Evolutionary conservation across 2,113 vertebrate genomes (phyloP), one percentile per base, ranked within the genome.

Genomic region (Atrichornis clamosus): DNA sequence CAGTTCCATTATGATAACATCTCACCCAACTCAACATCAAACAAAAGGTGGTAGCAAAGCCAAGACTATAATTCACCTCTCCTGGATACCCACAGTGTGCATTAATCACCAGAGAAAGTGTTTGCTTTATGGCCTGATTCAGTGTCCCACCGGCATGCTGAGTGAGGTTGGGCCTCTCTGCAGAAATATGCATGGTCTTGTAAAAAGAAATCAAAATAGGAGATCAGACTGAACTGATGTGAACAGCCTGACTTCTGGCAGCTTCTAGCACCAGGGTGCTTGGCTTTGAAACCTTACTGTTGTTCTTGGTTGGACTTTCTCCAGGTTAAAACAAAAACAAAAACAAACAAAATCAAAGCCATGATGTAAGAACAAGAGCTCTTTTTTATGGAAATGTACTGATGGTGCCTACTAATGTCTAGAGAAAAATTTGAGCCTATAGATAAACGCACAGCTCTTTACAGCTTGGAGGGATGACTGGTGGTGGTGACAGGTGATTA

Each of bases 1-100:
- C 17, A 7, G 22, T 56, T 72, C 72, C 82, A 86, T 90, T 90
- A 70, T 73, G 95, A 96, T 93, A 74, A 23, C 73, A 97, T 96
- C 93, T 95, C 78, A 58, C 74, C 52, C 90, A 93, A n/a, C 50
- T 88, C 59, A 77, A 90, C 75, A 93, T 91, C 90, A 93, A 91
- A 96, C 82, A 94, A 96, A 96, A 94, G 85, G 50, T 55, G 49
- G 35, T 76, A 65, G 58, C 58, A 86, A 85, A 95, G 91, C 89
- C 95, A 96, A 65, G 82, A 80, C 81, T 64, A 30, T 58, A 80
- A 77, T 94, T 91, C 84, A 85, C 58, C 62, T 80, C 78, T 83
- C 64, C 44, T 69, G 84, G 76, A 70, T 93, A 63, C 68, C 68
- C 74, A 76, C 49, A 16, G 28, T 47, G 50, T 73, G 55, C 67